These are phyloP conservation scores for Harpagifer antarcticus DNA, from an alignment of 2,797 vertebrate genomes.

Conservation along the genomic window DNA sequence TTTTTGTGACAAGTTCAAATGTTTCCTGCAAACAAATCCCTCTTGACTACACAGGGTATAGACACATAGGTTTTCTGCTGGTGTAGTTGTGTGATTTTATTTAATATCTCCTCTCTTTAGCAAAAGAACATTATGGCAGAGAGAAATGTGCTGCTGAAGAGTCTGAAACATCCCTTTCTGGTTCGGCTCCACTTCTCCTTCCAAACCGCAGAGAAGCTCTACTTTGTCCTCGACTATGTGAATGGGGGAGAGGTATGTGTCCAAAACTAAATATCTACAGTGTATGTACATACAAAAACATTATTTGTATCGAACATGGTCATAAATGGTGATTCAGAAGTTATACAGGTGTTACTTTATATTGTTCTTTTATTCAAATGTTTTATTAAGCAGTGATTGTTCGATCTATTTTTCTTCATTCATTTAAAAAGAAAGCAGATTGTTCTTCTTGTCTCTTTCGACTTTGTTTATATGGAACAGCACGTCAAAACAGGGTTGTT, in stretches of 20 bases:
- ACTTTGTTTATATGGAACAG: no score
- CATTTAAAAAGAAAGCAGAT: no score
- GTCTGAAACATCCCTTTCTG: conserved; percentile 94
- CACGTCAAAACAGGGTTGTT: no score
- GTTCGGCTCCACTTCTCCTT: conserved; percentile 97
- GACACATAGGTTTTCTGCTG: no score
- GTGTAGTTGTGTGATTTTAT: background rate
- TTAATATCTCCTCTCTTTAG: conserved; percentile 69
- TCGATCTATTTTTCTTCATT: no score
- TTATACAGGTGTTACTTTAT: no score
- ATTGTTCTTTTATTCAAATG: no score
- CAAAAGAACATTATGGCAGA: conserved; percentile 99
- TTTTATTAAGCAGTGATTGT: no score
- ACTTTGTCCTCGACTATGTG: conserved; percentile 97
- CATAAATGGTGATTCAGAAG: background rate
- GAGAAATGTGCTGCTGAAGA: conserved; percentile 96
- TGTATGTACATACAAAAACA: background rate
- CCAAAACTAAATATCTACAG: background rate
- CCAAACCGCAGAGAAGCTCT: conserved; percentile 97
- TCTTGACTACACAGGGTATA: no score
- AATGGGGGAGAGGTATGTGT: conserved; percentile 94
- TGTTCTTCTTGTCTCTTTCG: no score
- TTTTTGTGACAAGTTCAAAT: background rate
- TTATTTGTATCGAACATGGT: background rate
- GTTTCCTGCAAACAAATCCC: background rate